phyloP scores from a whole-genome alignment of 1,140 invertebrate genomes.

The Caenorhabditis briggsae region DNA sequence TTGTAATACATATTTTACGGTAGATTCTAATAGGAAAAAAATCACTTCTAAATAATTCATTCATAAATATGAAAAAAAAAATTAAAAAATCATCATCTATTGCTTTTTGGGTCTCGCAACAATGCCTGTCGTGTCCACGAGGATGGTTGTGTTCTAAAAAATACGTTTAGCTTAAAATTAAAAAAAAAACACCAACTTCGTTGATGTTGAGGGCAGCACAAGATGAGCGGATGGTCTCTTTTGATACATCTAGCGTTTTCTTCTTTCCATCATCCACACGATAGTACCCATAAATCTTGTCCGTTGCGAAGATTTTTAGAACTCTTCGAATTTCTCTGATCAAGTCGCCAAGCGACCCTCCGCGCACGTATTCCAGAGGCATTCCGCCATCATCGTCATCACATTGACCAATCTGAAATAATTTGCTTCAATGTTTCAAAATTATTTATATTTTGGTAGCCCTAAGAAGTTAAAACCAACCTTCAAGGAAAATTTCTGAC shows the following conservation, averaged over 20 bases:
- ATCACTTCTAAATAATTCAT: background rate
- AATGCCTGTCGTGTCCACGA: conserved; percentile 25
- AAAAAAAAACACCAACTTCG: background rate
- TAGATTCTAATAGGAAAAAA: background rate
- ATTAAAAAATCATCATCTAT: background rate
- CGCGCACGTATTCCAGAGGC: conserved; percentile 59
- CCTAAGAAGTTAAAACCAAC: conserved; percentile 1
- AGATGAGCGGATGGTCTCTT: background rate
- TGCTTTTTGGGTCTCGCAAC: conserved; percentile 24
- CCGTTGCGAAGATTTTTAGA: conserved; percentile 68
- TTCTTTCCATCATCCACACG: conserved; percentile 65
- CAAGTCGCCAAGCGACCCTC: conserved; percentile 67
- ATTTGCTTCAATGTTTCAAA: no score
- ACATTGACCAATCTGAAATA: conserved; percentile 56
- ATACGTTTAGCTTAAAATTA: no score
- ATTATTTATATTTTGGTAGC: no score
- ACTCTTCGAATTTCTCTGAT: conserved; percentile 67
- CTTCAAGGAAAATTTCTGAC: conserved; percentile 24
- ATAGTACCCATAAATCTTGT: conserved; percentile 72
- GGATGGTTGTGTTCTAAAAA: conserved; percentile 31
- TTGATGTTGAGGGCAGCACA: conserved; percentile 5
- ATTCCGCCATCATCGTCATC: conserved; percentile 68
- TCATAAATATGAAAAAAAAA: background rate
- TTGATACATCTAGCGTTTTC: background rate
- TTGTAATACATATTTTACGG: no score